phyloP scores from a whole-genome alignment of 2,888 invertebrate species.

The Noctua janthina region DNA sequence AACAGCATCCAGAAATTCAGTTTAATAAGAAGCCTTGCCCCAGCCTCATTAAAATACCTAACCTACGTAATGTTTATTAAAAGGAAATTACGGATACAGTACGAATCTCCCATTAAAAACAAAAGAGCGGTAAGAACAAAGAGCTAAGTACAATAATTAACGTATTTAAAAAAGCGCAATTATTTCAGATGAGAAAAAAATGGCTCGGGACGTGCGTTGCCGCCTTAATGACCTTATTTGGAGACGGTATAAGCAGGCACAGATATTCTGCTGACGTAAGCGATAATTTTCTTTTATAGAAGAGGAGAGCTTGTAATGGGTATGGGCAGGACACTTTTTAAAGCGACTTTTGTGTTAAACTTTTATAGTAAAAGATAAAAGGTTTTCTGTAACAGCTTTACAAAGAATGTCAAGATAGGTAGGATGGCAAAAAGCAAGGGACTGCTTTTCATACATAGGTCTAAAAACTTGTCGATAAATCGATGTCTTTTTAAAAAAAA shows the following conservation, averaged over 20 bases:
- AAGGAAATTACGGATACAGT: slow-evolving; percentile 20
- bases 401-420: not conserved
- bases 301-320: not conserved
- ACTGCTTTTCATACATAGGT: too few species aligned
- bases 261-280: slow-evolving; percentile 45
- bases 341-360: not conserved
- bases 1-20: not conserved
- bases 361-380: not conserved
- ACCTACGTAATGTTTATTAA: slow-evolving; percentile 4
- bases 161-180: slow-evolving; percentile 54
- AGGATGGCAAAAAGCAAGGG: too few species aligned
- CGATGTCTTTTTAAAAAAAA: too few species aligned
- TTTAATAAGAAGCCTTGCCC: not conserved
- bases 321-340: not conserved
- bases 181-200: slow-evolving; percentile 57
- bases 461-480: too few species aligned
- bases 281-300: slow-evolving; percentile 11
- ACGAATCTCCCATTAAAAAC: slow-evolving; percentile 28
- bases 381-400: not conserved
- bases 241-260: slow-evolving; percentile 21
- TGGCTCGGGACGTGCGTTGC: slow-evolving; percentile 43
- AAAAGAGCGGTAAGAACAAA: slow-evolving; percentile 47
- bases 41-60: not conserved
- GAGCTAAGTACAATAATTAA: slow-evolving; percentile 56
- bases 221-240: slow-evolving; percentile 50